Conservation (phyloP, 2,797 vertebrate genomes). For the Hirundo rustica region DNA sequence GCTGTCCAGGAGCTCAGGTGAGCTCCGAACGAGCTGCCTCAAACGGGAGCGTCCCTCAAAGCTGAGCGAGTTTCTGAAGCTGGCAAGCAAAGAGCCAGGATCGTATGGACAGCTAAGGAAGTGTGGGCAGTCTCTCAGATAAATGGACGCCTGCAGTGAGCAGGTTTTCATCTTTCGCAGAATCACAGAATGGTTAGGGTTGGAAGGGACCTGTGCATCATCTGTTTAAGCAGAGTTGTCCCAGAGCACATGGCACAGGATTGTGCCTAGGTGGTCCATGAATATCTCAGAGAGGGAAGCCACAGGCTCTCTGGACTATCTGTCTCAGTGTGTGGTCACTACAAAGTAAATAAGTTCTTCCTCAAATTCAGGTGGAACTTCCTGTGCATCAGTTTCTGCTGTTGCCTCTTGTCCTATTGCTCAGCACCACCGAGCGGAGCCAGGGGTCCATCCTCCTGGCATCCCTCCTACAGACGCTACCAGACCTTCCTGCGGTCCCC, state of each 20-base stretch:
- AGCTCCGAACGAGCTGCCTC: background rate
- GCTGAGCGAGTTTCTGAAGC: background rate
- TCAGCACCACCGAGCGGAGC: rapidly evolving
- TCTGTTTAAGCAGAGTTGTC: too few species aligned
- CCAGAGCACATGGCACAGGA: background rate
- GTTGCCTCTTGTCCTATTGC: background rate
- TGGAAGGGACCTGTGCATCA: background rate
- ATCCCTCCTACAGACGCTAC: too few species aligned
- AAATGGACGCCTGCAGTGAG: background rate
- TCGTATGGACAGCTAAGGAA: background rate
- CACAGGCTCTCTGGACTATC: background rate
- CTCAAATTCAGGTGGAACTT: background rate
- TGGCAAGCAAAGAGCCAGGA: background rate
- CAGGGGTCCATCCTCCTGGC: background rate
- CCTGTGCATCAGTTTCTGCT: background rate
- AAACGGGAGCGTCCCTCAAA: background rate
- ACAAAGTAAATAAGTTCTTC: background rate
- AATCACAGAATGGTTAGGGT: too few species aligned
- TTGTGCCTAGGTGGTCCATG: background rate
- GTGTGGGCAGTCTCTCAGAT: background rate
- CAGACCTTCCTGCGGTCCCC: too few species aligned
- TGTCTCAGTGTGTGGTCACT: background rate
- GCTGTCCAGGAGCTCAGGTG: background rate
- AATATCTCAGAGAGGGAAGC: background rate
- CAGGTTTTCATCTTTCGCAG: background rate